Evolutionary conservation across 2,113 vertebrate species (phyloP).

Genomic region (Brachirus orientalis): DNA sequence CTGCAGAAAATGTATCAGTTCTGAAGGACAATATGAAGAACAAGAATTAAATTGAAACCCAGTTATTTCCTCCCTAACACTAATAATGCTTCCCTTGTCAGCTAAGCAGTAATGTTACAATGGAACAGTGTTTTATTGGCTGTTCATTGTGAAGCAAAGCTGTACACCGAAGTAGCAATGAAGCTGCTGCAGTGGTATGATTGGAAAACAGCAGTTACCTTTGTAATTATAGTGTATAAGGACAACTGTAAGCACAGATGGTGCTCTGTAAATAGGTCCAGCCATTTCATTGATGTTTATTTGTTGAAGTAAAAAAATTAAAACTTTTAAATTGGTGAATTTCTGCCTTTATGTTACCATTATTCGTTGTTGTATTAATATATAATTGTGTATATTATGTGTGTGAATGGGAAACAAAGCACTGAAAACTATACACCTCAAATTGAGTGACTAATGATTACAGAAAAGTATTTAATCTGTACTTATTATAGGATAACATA

Average conservation of each 20-base stretch:
- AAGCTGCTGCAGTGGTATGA: conserved; percentile 71
- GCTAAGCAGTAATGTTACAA: conserved; percentile 54
- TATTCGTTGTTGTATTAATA: conserved; percentile 11
- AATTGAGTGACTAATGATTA: no score
- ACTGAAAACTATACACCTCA: no score
- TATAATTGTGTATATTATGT: not conserved
- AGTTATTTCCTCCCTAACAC: conserved; percentile 33
- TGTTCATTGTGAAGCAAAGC: conserved; percentile 69
- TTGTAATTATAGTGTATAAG: conserved; percentile 79
- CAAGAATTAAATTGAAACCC: conserved; percentile 23
- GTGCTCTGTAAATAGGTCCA: conserved; percentile 55
- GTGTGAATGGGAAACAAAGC: no score
- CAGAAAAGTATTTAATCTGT: no score
- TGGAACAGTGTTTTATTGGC: conserved; percentile 73
- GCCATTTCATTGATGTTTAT: conserved; percentile 69
- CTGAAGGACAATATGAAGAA: conserved; percentile 4
- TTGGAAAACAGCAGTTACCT: conserved; percentile 71
- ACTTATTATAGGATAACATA: not conserved
- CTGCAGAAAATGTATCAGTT: conserved; percentile 10
- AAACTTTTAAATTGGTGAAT: no score
- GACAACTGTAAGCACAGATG: conserved; percentile 63
- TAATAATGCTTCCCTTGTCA: conserved; percentile 46
- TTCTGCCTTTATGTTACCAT: not conserved
- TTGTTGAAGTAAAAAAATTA: no score
- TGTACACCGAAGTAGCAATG: conserved; percentile 67